A percentile compares a stretch with the other conserved stretches of the same genome.
Conservation (phyloP, 2,797 vertebrate genomes). For the Gymnocypris eckloni region DNA sequence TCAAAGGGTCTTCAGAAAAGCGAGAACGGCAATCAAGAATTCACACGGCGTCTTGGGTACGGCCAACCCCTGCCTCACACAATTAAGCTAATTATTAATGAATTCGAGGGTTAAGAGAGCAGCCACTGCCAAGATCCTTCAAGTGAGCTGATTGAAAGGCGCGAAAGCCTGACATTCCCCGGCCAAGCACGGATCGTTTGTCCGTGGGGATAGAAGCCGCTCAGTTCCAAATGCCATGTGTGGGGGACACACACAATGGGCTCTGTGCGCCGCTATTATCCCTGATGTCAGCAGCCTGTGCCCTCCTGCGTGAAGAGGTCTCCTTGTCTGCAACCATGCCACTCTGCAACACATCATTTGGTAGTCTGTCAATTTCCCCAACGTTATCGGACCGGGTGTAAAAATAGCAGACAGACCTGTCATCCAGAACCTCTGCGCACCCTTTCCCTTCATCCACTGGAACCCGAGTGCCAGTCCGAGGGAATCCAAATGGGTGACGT, state of each 20-base stretch:
- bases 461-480: constrained; percentile 16
- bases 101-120: constrained; percentile 66
- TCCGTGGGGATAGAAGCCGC: constrained; percentile 72
- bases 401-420: constrained; percentile 73
- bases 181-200: constrained; percentile 78
- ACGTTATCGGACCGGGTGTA: constrained; percentile 77
- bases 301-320: constrained; percentile 80
- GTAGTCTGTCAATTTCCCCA: constrained; percentile 78
- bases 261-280: constrained; percentile 77
- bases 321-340: constrained; percentile 78
- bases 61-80: constrained; percentile 54
- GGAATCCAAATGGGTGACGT: constrained; percentile 27
- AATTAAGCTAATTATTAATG: constrained; percentile 74
- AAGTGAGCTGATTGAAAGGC: constrained; percentile 72
- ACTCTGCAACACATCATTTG: constrained; percentile 82
- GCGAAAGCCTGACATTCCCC: constrained; percentile 74
- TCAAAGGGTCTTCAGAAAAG: constrained; percentile 29
- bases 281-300: constrained; percentile 78
- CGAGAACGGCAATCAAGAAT: constrained; percentile 48
- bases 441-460: constrained; percentile 51
- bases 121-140: constrained; percentile 69
- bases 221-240: constrained; percentile 78
- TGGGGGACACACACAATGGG: constrained; percentile 79
- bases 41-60: constrained; percentile 40
- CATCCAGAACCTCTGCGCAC: constrained; percentile 61